Evolutionary conservation across 2,113 vertebrate genomes (phyloP).

Genomic region (Cochlearius cochlearius): DNA sequence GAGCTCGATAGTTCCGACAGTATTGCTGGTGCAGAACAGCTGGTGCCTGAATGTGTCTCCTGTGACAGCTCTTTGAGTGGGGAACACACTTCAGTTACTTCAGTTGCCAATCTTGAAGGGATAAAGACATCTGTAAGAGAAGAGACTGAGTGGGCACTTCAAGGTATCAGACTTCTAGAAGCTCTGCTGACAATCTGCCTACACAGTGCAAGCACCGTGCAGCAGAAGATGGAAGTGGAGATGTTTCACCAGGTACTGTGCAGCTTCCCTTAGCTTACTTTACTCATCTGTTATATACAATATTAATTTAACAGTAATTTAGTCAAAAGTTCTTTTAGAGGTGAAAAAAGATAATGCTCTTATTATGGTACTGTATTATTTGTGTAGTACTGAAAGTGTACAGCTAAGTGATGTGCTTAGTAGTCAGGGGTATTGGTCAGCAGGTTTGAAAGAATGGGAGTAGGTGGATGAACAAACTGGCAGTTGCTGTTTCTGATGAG

Average conservation of each 20-base stretch:
- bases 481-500: not conserved
- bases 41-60: not conserved
- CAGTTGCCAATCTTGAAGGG: not conserved
- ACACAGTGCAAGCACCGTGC: conserved; percentile 79
- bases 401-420: not conserved
- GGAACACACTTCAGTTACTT: not conserved
- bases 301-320: not conserved
- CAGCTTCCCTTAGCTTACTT: not conserved
- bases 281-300: not conserved
- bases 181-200: conserved; percentile 92
- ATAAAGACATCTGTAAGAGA: conserved; percentile 55
- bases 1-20: not conserved
- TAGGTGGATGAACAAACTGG: not conserved
- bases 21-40: not conserved
- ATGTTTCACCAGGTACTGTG: conserved; percentile 80
- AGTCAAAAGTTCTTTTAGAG: not conserved
- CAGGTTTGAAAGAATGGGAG: not conserved
- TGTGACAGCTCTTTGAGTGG: not conserved
- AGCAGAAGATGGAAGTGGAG: conserved; percentile 84
- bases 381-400: not conserved
- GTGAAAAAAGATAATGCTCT: not conserved
- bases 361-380: not conserved
- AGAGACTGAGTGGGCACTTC: conserved; percentile 81
- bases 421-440: not conserved
- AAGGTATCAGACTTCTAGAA: conserved; percentile 90